Evolutionary conservation across 2,113 vertebrate species (phyloP).

Genomic region (Elephantulus edwardii): DNA sequence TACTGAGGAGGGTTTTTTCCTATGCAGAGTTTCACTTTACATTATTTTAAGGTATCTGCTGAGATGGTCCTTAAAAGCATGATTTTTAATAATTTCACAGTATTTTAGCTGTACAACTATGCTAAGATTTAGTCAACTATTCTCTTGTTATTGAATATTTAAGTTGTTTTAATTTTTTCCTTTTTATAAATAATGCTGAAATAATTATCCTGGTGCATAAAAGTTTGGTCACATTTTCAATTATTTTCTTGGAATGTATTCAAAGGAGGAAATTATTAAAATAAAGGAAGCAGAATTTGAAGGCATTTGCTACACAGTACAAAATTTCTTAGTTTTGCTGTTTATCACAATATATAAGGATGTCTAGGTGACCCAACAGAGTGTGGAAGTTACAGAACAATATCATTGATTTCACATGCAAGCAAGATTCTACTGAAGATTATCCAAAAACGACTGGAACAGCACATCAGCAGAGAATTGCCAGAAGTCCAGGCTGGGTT

Average conservation of each 20-base stretch:
- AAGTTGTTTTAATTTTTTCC: slow-evolving; percentile 46
- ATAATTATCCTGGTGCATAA: slow-evolving; percentile 52
- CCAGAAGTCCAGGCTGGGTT: too few species aligned
- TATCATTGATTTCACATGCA: too few species aligned
- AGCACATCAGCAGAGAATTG: too few species aligned
- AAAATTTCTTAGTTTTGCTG: slow-evolving; percentile 51
- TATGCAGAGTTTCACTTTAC: neutral
- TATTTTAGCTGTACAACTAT: neutral
- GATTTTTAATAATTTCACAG: neutral
- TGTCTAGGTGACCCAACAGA: neutral
- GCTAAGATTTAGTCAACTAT: slow-evolving; percentile 44
- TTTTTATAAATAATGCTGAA: slow-evolving; percentile 52
- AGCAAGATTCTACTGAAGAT: too few species aligned
- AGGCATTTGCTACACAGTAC: slow-evolving; percentile 46
- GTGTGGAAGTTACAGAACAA: too few species aligned
- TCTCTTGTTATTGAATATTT: slow-evolving; percentile 44
- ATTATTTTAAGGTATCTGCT: slow-evolving; percentile 52
- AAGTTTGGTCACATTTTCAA: slow-evolving; percentile 41
- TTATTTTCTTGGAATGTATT: slow-evolving; percentile 63
- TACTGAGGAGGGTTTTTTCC: neutral
- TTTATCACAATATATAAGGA: slow-evolving; percentile 46
- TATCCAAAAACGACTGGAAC: too few species aligned
- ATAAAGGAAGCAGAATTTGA: slow-evolving; percentile 57
- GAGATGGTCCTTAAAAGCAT: slow-evolving; percentile 50
- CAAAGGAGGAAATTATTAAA: slow-evolving; percentile 55